Conservation (phyloP, 2,797 vertebrate species). For the Psittacula echo region DNA sequence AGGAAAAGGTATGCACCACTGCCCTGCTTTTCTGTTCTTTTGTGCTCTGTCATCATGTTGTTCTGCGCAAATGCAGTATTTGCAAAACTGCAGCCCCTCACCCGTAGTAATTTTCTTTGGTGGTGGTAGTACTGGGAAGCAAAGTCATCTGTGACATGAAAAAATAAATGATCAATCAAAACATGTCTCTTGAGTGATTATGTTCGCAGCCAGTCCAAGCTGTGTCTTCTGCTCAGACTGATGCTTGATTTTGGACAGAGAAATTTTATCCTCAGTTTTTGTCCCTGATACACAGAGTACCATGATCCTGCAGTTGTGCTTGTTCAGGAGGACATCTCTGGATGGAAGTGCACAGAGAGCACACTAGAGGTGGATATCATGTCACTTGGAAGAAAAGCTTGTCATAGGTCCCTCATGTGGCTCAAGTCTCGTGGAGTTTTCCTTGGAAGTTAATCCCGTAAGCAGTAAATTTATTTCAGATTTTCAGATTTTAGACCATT, state of each 20-base stretch:
- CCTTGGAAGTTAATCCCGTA: not conserved
- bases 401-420: not conserved
- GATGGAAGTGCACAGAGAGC: not conserved
- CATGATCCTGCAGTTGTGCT: not conserved
- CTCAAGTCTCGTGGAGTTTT: not conserved
- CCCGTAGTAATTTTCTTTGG: not conserved
- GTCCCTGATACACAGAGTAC: not conserved
- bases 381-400: not conserved
- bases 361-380: not conserved
- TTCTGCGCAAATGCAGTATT: not conserved
- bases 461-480: not conserved
- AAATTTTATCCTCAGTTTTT: not conserved
- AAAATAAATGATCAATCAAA: not conserved
- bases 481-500: not conserved
- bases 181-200: not conserved
- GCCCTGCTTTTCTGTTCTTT: conserved; percentile 18
- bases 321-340: not conserved
- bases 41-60: not conserved
- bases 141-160: not conserved
- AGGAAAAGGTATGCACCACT: conserved; percentile 32
- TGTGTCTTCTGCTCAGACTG: not conserved
- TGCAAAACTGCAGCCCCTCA: not conserved
- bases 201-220: not conserved
- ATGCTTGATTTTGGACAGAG: not conserved
- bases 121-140: not conserved